Conservation (phyloP, 92 coral and sea anemone species). For the Pocillopora meandrina region DNA sequence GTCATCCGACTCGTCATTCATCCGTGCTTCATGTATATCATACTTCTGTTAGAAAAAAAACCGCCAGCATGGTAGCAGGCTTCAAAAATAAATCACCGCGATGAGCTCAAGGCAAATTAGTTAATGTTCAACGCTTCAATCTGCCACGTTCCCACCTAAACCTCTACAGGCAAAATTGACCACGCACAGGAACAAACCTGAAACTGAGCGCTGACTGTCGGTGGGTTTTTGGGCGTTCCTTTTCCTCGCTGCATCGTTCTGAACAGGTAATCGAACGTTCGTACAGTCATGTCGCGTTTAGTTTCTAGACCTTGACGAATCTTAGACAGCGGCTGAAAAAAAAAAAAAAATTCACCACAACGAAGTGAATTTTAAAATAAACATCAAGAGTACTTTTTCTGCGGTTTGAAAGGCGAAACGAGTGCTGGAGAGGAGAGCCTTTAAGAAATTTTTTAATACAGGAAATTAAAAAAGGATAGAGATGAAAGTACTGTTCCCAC, state of each 20-base stretch:
- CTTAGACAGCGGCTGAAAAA: conserved; percentile 75
- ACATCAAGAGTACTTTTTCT: neutral
- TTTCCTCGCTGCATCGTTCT: conserved; percentile 79
- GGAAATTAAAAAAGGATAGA: no score
- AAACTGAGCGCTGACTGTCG: conserved; percentile 98
- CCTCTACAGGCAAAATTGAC: neutral
- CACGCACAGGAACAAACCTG: conserved; percentile 66
- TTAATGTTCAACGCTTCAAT: neutral
- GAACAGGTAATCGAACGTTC: conserved; percentile 90
- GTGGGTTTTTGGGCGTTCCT: conserved; percentile 95
- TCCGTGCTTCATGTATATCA: neutral
- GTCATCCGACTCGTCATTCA: neutral
- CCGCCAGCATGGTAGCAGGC: no score
- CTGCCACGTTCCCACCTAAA: neutral
- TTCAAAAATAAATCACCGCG: no score
- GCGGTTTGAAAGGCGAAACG: neutral
- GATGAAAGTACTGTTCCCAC: conserved; percentile 7
- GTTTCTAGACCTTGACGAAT: conserved; percentile 94
- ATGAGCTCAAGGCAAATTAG: no score
- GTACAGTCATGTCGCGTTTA: conserved; percentile 97
- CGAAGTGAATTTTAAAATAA: neutral
- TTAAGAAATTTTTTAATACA: neutral
- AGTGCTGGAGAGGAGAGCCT: neutral
- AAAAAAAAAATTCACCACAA: neutral
- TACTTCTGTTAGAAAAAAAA: neutral